phyloP scores from a whole-genome alignment of 2,113 vertebrate species.

The Grammatotria lemairii region DNA sequence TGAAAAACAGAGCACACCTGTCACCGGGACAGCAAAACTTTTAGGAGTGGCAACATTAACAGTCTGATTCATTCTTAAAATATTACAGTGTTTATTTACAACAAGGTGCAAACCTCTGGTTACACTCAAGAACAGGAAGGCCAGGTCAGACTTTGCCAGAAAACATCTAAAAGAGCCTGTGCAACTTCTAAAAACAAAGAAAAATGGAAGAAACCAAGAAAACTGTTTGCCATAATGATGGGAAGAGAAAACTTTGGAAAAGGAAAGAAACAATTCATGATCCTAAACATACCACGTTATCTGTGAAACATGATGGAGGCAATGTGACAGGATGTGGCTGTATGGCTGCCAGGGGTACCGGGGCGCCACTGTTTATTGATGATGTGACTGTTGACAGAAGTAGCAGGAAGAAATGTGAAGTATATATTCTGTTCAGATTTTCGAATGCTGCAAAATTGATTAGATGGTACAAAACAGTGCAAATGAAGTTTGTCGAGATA shows the following conservation, averaged over 20 bases:
- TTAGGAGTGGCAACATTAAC: not conserved
- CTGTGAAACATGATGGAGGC: not conserved
- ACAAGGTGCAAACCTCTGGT: not conserved
- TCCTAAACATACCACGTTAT: not conserved
- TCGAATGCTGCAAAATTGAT: not conserved
- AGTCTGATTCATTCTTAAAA: not conserved
- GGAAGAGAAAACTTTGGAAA: not conserved
- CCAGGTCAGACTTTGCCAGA: not conserved
- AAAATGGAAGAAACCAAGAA: not conserved
- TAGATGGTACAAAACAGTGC: not conserved
- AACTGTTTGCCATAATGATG: not conserved
- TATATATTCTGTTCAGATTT: not conserved
- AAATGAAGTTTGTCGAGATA: not conserved
- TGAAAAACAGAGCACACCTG: not conserved
- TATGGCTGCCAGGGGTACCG: not conserved
- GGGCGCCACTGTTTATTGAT: not conserved
- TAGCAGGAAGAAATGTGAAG: not conserved
- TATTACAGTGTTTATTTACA: not conserved
- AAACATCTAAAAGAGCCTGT: not conserved
- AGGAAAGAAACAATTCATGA: not conserved
- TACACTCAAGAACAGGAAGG: not conserved
- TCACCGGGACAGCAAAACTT: not conserved
- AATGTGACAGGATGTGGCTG: not conserved
- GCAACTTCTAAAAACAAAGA: not conserved
- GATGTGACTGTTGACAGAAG: not conserved